These are phyloP conservation scores for Eudyptes chrysolophus DNA, from an alignment of 2,113 vertebrate species.

Conservation along the genomic window DNA sequence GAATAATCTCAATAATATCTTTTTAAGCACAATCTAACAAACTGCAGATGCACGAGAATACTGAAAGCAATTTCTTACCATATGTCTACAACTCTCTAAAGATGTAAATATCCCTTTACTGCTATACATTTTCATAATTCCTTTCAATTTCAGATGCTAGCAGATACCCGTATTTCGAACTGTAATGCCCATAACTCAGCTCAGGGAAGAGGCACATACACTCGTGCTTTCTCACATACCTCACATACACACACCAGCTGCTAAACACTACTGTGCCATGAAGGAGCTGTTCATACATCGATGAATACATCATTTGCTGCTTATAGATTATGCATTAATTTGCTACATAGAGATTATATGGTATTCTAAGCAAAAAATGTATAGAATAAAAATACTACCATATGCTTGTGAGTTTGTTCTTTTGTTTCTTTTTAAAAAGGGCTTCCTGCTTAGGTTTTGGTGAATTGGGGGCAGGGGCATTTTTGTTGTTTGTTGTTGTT, in stretches of 20 bases:
- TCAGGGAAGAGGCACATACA: not conserved
- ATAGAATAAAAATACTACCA: not conserved
- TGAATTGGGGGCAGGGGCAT: not conserved
- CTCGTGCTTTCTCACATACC: not conserved
- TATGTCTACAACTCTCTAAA: not conserved
- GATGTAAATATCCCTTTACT: not conserved
- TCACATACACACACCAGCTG: not conserved
- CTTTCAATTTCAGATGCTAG: not conserved
- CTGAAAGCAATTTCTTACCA: not conserved
- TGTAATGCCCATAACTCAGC: not conserved
- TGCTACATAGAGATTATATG: too few species aligned
- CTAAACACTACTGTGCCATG: not conserved
- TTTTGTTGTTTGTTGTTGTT: not conserved
- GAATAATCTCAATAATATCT: not conserved
- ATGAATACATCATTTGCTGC: not conserved
- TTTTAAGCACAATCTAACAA: not conserved
- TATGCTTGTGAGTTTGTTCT: not conserved
- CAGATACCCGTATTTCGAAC: not conserved
- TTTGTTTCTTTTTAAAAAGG: not conserved
- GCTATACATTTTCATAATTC: not conserved
- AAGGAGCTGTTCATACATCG: not conserved
- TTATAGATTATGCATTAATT: not conserved
- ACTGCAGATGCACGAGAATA: not conserved
- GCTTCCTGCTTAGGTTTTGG: not conserved
- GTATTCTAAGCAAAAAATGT: not conserved